Percentiles rank a stretch among this genome's conserved stretches.
Conservation (phyloP, 2,797 vertebrate species). For the Enteromius argenteus region DNA sequence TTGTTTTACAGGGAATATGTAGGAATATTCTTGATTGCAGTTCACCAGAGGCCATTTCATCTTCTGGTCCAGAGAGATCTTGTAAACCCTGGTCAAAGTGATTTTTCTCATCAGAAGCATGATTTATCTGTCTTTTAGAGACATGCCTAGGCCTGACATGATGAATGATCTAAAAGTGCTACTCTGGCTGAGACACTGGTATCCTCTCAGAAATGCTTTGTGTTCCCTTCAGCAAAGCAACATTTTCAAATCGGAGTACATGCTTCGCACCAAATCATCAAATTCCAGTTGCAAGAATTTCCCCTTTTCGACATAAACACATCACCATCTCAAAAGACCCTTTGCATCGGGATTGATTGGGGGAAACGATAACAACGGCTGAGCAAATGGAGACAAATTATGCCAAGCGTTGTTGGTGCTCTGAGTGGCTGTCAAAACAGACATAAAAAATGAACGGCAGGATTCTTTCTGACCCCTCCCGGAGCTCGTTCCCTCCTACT, state of each 20-base stretch:
- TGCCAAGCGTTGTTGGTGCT: constrained; percentile 45
- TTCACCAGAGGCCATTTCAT: neutral
- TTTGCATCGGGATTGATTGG: constrained; percentile 49
- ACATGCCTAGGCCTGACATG: constrained; percentile 39
- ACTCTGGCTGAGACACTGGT: constrained; percentile 35
- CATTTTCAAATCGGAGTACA: constrained; percentile 34
- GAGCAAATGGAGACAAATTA: constrained; percentile 62
- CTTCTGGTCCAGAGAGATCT: neutral
- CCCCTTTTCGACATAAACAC: constrained; percentile 33
- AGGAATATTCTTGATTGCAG: constrained; percentile 15
- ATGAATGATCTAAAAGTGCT: constrained; percentile 45
- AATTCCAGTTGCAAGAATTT: constrained; percentile 38
- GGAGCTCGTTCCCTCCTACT: constrained; percentile 3
- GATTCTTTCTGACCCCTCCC: constrained; percentile 45
- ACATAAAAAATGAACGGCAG: constrained; percentile 49
- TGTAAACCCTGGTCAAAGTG: constrained; percentile 11
- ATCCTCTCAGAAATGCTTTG: constrained; percentile 44
- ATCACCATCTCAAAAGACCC: constrained; percentile 9
- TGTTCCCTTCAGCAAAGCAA: constrained; percentile 27
- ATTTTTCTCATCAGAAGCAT: constrained; percentile 42
- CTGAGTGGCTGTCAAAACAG: constrained; percentile 60
- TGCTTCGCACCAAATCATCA: constrained; percentile 28
- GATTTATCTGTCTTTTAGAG: constrained; percentile 28
- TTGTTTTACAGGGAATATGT: neutral
- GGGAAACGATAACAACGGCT: constrained; percentile 50